A percentile compares a stretch with the other conserved stretches of the same genome.
Evolutionary conservation across 2,888 invertebrate genomes (phyloP).

Genomic region (Polymixis flavicincta): DNA sequence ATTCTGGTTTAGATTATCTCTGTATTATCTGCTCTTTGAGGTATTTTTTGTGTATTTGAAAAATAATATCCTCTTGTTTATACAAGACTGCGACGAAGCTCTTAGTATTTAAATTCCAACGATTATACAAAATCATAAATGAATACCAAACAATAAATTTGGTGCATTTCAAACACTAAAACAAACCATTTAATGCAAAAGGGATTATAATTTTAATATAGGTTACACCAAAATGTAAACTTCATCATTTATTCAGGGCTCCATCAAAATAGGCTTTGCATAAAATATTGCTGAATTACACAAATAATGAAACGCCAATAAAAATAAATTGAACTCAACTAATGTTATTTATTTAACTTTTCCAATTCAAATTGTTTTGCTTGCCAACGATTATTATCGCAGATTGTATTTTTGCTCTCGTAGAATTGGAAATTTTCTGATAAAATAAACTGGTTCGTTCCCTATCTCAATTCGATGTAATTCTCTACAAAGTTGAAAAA

Average conservation of each 20-base stretch:
- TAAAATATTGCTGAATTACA: conserved; percentile 48
- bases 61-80: not conserved
- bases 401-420: conserved; percentile 54
- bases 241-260: conserved; percentile 32
- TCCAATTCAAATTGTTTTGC: conserved; percentile 60
- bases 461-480: conserved; percentile 39
- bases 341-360: conserved; percentile 61
- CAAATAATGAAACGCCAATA: conserved; percentile 47
- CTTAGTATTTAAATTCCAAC: not conserved
- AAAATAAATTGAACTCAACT: conserved; percentile 56
- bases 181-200: not conserved
- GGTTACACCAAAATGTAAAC: conserved; percentile 2
- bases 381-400: conserved; percentile 60
- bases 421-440: conserved; percentile 52
- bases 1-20: not conserved
- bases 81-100: not conserved
- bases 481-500: conserved; percentile 20
- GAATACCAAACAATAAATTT: not conserved
- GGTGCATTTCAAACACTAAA: not conserved
- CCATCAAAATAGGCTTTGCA: conserved; percentile 40
- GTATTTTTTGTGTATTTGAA: not conserved
- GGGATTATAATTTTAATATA: not conserved
- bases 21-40: not conserved
- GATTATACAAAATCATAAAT: not conserved
- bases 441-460: conserved; percentile 42